Base-by-base conservation (phyloP, 2,888 invertebrate species). In the Conomelus anceps region DNA sequence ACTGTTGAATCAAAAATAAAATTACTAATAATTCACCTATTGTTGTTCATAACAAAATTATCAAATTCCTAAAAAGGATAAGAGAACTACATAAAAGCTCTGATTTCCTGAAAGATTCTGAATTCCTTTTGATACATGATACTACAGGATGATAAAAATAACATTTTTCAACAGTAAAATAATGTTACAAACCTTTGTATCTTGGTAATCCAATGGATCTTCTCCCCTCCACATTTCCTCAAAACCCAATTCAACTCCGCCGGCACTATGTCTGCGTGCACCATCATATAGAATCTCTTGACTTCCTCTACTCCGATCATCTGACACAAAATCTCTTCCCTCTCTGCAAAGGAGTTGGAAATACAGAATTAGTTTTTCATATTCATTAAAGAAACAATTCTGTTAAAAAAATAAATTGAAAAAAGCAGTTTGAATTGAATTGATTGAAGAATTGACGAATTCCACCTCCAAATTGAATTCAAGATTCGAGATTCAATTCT, bases 211-310 rank as follows among this genome's bases (percentile, higher is more conserved):
- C 22, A 86, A 29, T 0, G 86, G 24, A 86, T 86, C 86, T n/a
- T 91, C 91, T 4, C 91, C 91, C 22, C 91, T 91, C 91, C 92
- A 92, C 91, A 92, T 91, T 86, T 92, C 91, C 90, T 92, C 92
- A 90, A 92, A 92, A n/a, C 92, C 92, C 13, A 91, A 89, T 22
- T 90, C 23, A 20, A 87, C 41, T 90, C 90, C 88, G 23, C 90
- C 89, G 90, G 90, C 89, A 94, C 94, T 92, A 94, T 94, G 92
- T 94, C 93, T 93, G 94, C 94, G 92, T 93, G 94, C 90, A 94
- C 89, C 89, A 86, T 89, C 89, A 63, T 89, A 91, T 9, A 92
- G 89, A 88, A 91, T 91, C 87, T 92, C 92, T 24, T 92, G 91
- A 88, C 92, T 92, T 23, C 91, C 90, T 17, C 91, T 91, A 63